These are phyloP conservation scores for Plemyria rubiginata DNA, from an alignment of 2,888 invertebrate species.

Conservation along the genomic window DNA sequence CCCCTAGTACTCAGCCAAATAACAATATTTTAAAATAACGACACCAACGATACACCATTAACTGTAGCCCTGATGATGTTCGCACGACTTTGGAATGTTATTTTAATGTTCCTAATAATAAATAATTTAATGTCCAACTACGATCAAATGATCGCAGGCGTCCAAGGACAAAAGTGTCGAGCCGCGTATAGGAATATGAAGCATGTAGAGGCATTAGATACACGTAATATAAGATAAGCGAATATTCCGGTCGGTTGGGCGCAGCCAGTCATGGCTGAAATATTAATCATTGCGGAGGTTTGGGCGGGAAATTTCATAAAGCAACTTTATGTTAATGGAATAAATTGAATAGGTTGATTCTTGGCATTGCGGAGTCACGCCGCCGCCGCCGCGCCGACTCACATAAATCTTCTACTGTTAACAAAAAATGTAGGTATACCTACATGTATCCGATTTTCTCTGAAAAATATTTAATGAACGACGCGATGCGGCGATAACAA, in stretches of 20 bases:
- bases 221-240: conserved; percentile 50
- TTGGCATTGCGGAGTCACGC: conserved; percentile 53
- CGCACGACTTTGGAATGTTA: conserved; percentile 1
- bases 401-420: neutral
- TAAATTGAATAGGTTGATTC: conserved; percentile 68
- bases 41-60: conserved; percentile 1
- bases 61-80: conserved; percentile 3
- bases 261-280: conserved; percentile 68
- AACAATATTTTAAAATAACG: conserved; percentile 43
- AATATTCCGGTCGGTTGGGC: conserved; percentile 56
- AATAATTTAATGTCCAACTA: too few species aligned
- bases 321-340: conserved; percentile 73
- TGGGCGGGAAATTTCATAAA: conserved; percentile 68
- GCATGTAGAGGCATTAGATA: conserved; percentile 14
- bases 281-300: conserved; percentile 72
- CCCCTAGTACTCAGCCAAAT: conserved; percentile 51
- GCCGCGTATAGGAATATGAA: conserved; percentile 9
- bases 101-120: conserved; percentile 2
- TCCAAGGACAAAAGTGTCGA: neutral
- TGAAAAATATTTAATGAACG: conserved; percentile 12
- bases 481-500: conserved; percentile 11
- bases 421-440: neutral
- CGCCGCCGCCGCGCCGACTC: too few species aligned
- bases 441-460: conserved; percentile 19
- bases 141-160: too few species aligned